Percentiles rank a stretch among this genome's conserved stretches.
Evolutionary conservation across 2,888 invertebrate species (phyloP).

Genomic region (Rhamphomyia laevipes): DNA sequence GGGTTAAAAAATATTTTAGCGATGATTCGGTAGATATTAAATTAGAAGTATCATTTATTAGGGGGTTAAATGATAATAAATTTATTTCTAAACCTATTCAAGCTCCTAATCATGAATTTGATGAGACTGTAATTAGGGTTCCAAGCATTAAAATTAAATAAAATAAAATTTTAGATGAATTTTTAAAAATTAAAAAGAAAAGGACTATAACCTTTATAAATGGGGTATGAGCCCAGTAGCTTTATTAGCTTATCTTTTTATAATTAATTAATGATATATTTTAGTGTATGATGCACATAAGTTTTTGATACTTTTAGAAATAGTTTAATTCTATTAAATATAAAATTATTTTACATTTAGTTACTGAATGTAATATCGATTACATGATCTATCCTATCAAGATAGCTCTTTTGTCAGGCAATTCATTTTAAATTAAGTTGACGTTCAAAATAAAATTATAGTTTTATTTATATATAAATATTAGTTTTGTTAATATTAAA

Average conservation of each 20-base stretch:
- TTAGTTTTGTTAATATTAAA: no score
- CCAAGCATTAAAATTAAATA: conserved; percentile 39
- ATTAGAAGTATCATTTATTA: conserved; percentile 41
- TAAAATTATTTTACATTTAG: no score
- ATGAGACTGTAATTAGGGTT: conserved; percentile 42
- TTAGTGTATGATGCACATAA: conserved; percentile 51
- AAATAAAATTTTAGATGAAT: conserved; percentile 42
- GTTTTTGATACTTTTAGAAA: conserved; percentile 48
- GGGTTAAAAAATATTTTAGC: neutral
- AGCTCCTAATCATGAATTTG: no score
- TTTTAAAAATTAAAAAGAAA: conserved; percentile 43
- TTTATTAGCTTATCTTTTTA: conserved; percentile 44
- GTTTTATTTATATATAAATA: no score
- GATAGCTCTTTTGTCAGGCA: no score
- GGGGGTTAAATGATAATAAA: conserved; percentile 47
- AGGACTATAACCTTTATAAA: conserved; percentile 38
- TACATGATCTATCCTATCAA: no score
- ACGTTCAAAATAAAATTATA: no score
- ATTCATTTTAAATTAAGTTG: no score
- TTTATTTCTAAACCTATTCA: conserved; percentile 56
- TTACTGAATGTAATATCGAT: no score
- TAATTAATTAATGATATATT: conserved; percentile 39
- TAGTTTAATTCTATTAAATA: conserved; percentile 51
- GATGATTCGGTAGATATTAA: no score
- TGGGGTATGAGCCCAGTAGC: conserved; percentile 41